Conservation (phyloP, 2,113 vertebrate genomes). For the Myiopsitta monachus region DNA sequence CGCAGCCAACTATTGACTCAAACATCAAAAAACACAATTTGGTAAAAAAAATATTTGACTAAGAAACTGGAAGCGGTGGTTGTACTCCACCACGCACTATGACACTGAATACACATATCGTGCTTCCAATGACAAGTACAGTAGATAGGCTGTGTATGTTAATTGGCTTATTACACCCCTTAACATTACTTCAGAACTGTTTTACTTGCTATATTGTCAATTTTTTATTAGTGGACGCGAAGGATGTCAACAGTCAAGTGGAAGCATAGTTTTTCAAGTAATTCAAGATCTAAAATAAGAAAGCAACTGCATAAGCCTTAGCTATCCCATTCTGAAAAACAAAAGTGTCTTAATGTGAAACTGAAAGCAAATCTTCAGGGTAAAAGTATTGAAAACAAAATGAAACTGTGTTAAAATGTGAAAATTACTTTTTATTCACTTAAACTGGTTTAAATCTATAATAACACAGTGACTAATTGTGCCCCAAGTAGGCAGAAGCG, state of each 20-base stretch:
- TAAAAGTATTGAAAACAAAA: conserved; percentile 20
- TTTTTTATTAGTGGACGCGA: not conserved
- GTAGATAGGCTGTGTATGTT: not conserved
- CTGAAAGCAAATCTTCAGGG: not conserved
- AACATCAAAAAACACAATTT: not conserved
- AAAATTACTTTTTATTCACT: conserved; percentile 11
- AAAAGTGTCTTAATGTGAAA: not conserved
- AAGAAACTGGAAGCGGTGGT: not conserved
- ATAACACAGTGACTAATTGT: conserved; percentile 25
- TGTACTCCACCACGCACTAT: not conserved
- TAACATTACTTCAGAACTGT: not conserved
- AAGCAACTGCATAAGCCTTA: not conserved
- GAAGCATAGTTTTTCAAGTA: not conserved
- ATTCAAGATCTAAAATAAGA: not conserved
- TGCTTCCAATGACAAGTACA: not conserved
- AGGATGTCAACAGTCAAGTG: not conserved
- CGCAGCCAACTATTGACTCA: not conserved
- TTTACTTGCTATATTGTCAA: not conserved
- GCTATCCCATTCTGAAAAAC: not conserved
- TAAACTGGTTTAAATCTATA: conserved; percentile 10
- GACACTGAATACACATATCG: not conserved
- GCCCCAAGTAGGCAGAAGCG: conserved; percentile 13
- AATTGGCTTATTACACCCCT: not conserved
- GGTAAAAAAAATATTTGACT: not conserved
- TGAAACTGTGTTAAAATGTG: not conserved